These are phyloP conservation scores for Lordiphosa andalusiaca DNA, from an alignment of 2,888 invertebrate genomes.

Conservation along the genomic window DNA sequence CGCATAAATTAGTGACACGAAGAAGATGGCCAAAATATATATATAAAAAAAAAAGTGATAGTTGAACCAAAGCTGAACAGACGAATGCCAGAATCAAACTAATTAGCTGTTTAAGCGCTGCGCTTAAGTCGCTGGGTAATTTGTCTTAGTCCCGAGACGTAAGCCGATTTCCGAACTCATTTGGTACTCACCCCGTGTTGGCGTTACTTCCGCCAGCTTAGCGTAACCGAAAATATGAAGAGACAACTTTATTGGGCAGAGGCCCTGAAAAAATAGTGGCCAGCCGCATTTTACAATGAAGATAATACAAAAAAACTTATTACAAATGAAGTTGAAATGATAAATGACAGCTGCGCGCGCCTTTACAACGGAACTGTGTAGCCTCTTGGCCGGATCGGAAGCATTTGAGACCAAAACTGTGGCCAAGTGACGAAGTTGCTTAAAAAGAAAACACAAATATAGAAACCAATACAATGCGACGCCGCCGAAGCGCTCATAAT, in stretches of 20 bases:
- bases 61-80: slow-evolving; percentile 23
- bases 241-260: slow-evolving; percentile 59
- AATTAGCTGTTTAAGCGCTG: slow-evolving; percentile 43
- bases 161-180: slow-evolving; percentile 9
- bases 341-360: slow-evolving; percentile 57
- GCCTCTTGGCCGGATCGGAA: slow-evolving; percentile 35
- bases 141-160: slow-evolving; percentile 15
- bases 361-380: slow-evolving; percentile 56
- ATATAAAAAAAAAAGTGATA: slow-evolving; percentile 65
- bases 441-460: slow-evolving; percentile 40
- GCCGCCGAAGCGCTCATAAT: slow-evolving; percentile 30
- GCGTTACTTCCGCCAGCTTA: slow-evolving; percentile 57
- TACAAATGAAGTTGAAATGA: slow-evolving; percentile 67
- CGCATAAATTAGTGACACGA: slow-evolving; percentile 44
- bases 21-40: slow-evolving; percentile 43
- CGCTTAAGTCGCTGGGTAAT: slow-evolving; percentile 28
- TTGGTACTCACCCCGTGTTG: slow-evolving; percentile 10
- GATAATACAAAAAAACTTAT: slow-evolving; percentile 24
- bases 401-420: slow-evolving; percentile 31
- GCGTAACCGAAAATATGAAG: background rate
- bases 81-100: slow-evolving; percentile 41
- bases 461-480: slow-evolving; percentile 1
- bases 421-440: slow-evolving; percentile 48
- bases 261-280: slow-evolving; percentile 57
- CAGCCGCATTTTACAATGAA: slow-evolving; percentile 30